Conservation (phyloP, 1,140 invertebrate genomes). For the Lepidurus couesii region DNA sequence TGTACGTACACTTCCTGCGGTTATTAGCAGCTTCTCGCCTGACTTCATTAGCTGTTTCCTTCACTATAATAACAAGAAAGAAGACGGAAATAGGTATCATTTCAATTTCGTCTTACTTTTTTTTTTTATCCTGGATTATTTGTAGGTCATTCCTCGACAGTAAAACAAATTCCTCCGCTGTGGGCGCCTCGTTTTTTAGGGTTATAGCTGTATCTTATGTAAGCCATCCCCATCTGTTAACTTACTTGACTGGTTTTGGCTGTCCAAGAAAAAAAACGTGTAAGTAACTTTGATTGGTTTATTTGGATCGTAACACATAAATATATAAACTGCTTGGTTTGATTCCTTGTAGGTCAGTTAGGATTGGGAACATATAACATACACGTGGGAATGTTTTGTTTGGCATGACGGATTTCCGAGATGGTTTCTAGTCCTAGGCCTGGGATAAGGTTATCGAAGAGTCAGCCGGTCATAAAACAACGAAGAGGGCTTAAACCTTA, state of each 20-base stretch:
- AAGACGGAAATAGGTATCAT: not conserved
- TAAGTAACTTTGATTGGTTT: too few relatives aligned
- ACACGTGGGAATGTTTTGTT: not conserved
- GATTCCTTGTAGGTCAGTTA: not conserved
- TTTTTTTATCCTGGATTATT: not conserved
- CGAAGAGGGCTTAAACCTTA: not conserved
- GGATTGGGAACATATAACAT: not conserved
- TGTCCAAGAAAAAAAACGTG: too few relatives aligned
- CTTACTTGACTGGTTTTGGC: too few relatives aligned
- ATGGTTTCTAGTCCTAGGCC: not conserved
- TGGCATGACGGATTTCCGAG: not conserved
- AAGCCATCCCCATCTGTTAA: too few relatives aligned
- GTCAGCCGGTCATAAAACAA: not conserved
- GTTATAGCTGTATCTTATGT: not conserved
- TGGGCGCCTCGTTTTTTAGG: not conserved
- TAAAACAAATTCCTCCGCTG: not conserved
- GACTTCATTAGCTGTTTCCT: not conserved
- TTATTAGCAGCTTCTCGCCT: not conserved
- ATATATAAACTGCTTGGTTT: not conserved
- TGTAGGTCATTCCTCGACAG: not conserved
- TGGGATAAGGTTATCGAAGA: conserved; percentile 1
- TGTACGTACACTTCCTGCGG: not conserved
- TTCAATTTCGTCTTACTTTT: not conserved
- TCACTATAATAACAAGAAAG: not conserved
- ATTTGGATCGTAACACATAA: not conserved